Evolutionary conservation across 2,888 invertebrate genomes (phyloP), one percentile per base, ranked within the genome.

Genomic region (Drosophila subquinaria): DNA sequence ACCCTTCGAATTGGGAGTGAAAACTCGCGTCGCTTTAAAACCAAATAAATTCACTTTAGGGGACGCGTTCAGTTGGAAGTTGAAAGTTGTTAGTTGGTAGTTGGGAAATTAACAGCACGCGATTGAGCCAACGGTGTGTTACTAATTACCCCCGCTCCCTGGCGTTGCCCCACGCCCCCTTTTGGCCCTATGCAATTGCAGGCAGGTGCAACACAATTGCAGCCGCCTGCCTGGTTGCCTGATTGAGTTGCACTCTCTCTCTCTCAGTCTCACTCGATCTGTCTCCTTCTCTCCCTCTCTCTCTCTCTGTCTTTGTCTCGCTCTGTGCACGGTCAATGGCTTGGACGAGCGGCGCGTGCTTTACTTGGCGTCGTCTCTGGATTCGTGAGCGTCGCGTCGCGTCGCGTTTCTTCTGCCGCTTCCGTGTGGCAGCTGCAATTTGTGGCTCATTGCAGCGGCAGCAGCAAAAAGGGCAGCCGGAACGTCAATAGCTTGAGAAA

Each of bases 361-460:
- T 84, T 77, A 81, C 79, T 75, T 52, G 65, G 50, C 45, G 57
- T 55, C 40, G 55, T 42, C 63, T 67, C 45, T 64, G 70, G 80
- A 87, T 80, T 76, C 84, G 78, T 79, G 82, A 69, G 76, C 55
- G 64, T 43, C 64, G 8, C 36, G 27, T 38, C 60, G 61, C 23
- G 27, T 38, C 60, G 61, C 23, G 17, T 48, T 5, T 43, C 80
- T 72, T 74, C 84, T 79, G 75, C 40, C 20, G 84, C 79, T 85
- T 82, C 88, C 88, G 77, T 86, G 83, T 73, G 83, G 81, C 89
- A 87, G 89, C 89, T 89, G 87, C 89, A 87, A 89, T 81, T 82
- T 83, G 85, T 71, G 78, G 67, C 79, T 69, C 74, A 73, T 65
- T 76, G 81, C 82, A 63, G 36, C 42, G 48, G 45, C 62, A 38